Percentiles rank a stretch among this genome's conserved stretches.
These are phyloP conservation scores for Lacanobia wlatinum DNA, from an alignment of 2,888 invertebrate species.

Conservation along the genomic window DNA sequence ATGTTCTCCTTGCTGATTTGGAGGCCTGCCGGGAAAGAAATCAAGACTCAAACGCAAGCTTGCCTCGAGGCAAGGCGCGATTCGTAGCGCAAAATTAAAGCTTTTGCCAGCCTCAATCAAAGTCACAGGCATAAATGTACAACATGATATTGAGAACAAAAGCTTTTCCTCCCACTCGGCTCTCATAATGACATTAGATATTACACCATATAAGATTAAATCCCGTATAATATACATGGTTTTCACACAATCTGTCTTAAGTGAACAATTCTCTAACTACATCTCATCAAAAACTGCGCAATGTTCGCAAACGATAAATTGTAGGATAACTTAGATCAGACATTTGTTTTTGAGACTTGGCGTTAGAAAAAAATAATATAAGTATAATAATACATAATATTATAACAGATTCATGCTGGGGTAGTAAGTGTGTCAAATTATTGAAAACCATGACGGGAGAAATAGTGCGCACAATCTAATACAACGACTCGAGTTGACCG, in stretches of 20 bases:
- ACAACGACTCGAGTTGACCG: constrained; percentile 50
- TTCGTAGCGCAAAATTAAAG: constrained; percentile 40
- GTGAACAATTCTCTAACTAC: constrained; percentile 57
- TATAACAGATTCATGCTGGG: constrained; percentile 35
- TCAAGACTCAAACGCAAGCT: constrained; percentile 35
- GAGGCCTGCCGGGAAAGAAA: constrained; percentile 23
- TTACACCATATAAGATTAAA: constrained; percentile 53
- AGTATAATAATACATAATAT: constrained; percentile 26
- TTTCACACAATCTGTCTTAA: constrained; percentile 58
- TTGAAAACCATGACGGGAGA: constrained; percentile 74
- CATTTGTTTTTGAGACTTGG: constrained; percentile 48
- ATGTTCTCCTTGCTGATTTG: constrained; percentile 38
- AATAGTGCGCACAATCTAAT: constrained; percentile 48
- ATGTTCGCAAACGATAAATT: constrained; percentile 57
- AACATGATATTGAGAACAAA: constrained; percentile 41
- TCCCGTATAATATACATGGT: constrained; percentile 63
- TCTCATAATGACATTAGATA: constrained; percentile 41
- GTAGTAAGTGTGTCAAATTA: constrained; percentile 48
- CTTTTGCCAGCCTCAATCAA: constrained; percentile 23
- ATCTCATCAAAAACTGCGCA: constrained; percentile 51
- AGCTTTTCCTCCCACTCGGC: constrained; percentile 50
- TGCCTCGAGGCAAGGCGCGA: constrained; percentile 38
- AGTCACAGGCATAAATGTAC: constrained; percentile 24
- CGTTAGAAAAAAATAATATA: constrained; percentile 48
- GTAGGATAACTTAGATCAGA: constrained; percentile 56